Evolutionary conservation across 2,797 vertebrate genomes (phyloP).

Genomic region (Mormyrops boulengeri): DNA sequence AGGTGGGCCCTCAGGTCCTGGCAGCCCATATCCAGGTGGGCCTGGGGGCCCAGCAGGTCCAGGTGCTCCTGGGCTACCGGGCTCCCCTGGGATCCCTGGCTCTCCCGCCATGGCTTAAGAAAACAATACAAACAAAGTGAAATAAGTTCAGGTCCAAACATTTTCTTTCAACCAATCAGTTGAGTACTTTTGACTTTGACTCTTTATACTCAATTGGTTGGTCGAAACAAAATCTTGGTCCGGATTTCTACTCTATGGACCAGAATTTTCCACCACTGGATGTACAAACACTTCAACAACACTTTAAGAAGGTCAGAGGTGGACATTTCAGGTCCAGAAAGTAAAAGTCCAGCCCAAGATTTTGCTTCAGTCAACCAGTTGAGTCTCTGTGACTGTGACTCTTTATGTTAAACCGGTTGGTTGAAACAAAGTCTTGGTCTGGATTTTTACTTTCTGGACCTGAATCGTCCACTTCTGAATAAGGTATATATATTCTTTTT

Average conservation of each 20-base stretch:
- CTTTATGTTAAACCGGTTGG: background rate
- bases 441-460: background rate
- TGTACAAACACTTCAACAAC: background rate
- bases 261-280: background rate
- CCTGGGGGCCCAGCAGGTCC: conserved; percentile 82
- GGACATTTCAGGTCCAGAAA: background rate
- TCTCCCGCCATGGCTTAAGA: conserved; percentile 66
- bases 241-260: background rate
- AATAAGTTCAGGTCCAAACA: background rate
- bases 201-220: background rate
- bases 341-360: background rate
- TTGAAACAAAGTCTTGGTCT: background rate
- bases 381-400: background rate
- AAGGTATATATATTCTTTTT: background rate
- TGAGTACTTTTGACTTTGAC: background rate
- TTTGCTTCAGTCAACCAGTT: background rate
- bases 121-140: conserved; percentile 25
- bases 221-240: background rate
- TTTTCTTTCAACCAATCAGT: background rate
- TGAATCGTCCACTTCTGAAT: background rate
- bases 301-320: background rate
- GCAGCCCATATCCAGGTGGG: conserved; percentile 70
- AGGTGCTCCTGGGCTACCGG: conserved; percentile 75
- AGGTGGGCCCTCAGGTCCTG: conserved; percentile 75
- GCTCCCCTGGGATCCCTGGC: conserved; percentile 78